phyloP scores from a whole-genome alignment of 2,888 invertebrate species.

The Macrophya annulata region DNA sequence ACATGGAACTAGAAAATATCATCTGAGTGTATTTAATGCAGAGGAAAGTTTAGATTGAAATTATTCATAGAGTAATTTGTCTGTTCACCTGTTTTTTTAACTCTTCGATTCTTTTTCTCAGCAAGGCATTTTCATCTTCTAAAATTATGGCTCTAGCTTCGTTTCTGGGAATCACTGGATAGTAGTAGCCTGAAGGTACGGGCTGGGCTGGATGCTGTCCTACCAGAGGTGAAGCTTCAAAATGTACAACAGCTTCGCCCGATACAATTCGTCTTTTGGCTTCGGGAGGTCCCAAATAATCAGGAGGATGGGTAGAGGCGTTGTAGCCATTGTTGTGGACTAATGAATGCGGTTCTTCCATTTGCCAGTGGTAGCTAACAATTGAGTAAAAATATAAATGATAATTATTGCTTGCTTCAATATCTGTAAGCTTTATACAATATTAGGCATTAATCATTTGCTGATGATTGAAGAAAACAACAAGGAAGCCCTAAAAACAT shows the following conservation, averaged over 20 bases:
- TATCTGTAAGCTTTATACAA: background rate
- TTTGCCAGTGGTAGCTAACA: slow-evolving; percentile 74
- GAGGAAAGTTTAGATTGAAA: background rate
- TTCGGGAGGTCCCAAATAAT: slow-evolving; percentile 76
- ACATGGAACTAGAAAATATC: background rate
- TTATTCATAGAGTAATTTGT: background rate
- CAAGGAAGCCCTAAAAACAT: background rate
- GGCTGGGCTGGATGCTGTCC: slow-evolving; percentile 74
- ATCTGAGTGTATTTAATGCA: background rate
- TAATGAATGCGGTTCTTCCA: slow-evolving; percentile 74
- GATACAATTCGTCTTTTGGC: slow-evolving; percentile 75
- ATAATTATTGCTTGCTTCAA: background rate
- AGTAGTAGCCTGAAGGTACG: slow-evolving; percentile 75
- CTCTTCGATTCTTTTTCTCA: slow-evolving; percentile 86
- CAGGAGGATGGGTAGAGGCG: slow-evolving; percentile 72
- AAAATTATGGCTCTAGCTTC: slow-evolving; percentile 80
- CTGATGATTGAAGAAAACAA: background rate
- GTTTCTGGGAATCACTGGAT: slow-evolving; percentile 76
- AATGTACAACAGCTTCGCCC: slow-evolving; percentile 75
- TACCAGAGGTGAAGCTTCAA: slow-evolving; percentile 74
- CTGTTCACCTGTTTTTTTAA: slow-evolving; percentile 84
- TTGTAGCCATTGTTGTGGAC: slow-evolving; percentile 72
- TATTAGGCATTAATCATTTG: background rate
- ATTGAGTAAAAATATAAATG: slow-evolving; percentile 37
- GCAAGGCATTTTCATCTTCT: slow-evolving; percentile 86